A percentile compares a stretch with the other conserved stretches of the same genome.
Evolutionary conservation across 2,888 invertebrate genomes (phyloP).

Genomic region (Oligia strigilis): DNA sequence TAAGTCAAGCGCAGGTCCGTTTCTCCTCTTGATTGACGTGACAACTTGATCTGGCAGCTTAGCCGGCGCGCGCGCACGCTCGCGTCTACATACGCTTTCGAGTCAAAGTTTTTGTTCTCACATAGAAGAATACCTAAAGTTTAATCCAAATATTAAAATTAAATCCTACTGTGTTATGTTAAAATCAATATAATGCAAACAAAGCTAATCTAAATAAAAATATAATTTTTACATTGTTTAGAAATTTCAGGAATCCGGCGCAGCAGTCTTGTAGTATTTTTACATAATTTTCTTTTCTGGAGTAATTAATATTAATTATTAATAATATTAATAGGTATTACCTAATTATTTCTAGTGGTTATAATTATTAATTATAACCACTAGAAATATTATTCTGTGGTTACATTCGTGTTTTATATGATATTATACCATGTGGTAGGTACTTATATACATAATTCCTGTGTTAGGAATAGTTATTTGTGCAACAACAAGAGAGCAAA

Average conservation of each 20-base stretch:
- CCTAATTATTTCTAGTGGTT: too few species aligned
- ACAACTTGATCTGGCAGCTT: constrained; percentile 74
- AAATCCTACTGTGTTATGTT: background rate
- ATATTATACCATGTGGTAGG: background rate
- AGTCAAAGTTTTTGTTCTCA: constrained; percentile 40
- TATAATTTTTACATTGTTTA: background rate
- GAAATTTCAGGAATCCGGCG: background rate
- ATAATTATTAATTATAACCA: too few species aligned
- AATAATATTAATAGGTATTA: too few species aligned
- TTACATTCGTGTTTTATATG: background rate
- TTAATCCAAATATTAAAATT: constrained; percentile 4
- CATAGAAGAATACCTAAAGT: background rate
- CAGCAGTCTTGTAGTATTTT: background rate
- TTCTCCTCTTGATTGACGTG: constrained; percentile 83
- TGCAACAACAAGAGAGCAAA: too few species aligned
- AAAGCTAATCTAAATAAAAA: background rate
- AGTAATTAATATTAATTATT: background rate
- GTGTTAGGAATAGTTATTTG: background rate
- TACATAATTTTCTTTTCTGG: background rate
- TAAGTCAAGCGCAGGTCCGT: constrained; percentile 74
- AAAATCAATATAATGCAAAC: background rate
- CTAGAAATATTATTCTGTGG: background rate
- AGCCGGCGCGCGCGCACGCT: constrained; percentile 23
- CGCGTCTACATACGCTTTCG: constrained; percentile 13
- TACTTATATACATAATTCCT: background rate